Percentiles rank a stretch among this genome's conserved stretches.
These are phyloP conservation scores for Rattus norvegicus DNA, from an alignment of 2,113 vertebrate species.

Conservation along the genomic window DNA sequence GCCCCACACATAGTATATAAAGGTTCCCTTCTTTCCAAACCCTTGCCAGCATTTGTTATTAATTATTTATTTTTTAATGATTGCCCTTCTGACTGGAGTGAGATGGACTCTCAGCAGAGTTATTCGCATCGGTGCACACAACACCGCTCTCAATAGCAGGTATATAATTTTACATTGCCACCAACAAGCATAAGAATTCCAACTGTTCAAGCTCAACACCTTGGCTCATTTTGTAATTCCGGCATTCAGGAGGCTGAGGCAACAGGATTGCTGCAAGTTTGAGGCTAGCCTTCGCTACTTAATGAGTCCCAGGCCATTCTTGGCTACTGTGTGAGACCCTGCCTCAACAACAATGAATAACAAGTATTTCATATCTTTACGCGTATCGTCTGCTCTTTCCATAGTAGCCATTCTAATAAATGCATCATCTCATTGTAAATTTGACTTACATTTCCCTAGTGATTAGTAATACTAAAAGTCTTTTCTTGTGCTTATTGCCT, in stretches of 20 bases:
- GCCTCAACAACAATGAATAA: neutral
- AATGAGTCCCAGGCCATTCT: neutral
- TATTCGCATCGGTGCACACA: no score
- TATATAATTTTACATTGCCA: neutral
- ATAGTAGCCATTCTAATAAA: neutral
- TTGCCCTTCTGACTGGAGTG: neutral
- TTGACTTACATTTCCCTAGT: neutral
- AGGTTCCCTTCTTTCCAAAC: neutral
- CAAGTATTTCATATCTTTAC: neutral
- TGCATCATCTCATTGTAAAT: neutral
- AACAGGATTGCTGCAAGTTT: neutral
- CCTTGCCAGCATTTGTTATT: neutral
- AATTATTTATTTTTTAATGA: neutral
- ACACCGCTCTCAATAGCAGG: neutral
- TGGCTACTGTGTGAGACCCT: neutral
- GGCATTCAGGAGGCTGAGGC: neutral
- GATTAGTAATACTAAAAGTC: neutral
- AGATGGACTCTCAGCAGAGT: neutral
- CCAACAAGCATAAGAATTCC: neutral
- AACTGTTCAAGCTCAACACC: neutral
- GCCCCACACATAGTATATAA: neutral
- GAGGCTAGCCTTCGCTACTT: neutral
- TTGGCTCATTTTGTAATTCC: neutral
- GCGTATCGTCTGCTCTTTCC: neutral
- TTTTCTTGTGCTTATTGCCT: neutral